Conservation (phyloP, 2,113 vertebrate species). For the Hydrochoerus hydrochaeris region DNA sequence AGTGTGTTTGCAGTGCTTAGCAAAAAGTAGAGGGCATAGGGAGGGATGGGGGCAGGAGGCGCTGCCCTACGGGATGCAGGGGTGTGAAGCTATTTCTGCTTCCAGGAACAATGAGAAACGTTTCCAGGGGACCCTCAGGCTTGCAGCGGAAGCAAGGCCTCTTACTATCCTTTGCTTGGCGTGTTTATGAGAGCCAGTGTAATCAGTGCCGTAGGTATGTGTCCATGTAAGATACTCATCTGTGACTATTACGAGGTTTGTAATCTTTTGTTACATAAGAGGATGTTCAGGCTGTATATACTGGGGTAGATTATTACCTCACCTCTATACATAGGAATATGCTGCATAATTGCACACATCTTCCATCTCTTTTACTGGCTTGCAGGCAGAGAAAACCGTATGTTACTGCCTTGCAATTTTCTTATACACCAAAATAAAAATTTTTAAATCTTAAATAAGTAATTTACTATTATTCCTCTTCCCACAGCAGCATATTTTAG, state of each 20-base stretch:
- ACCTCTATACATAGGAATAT: conserved; percentile 82
- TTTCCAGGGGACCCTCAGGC: conserved; percentile 28
- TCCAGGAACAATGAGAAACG: conserved; percentile 55
- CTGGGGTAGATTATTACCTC: conserved; percentile 76
- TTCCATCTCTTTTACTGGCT: conserved; percentile 84
- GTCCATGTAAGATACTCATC: conserved; percentile 80
- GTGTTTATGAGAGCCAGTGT: conserved; percentile 70
- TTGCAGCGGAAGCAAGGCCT: conserved; percentile 35
- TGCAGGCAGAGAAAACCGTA: conserved; percentile 81
- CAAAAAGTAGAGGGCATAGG: neutral
- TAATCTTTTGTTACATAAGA: conserved; percentile 88
- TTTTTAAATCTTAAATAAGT: conserved; percentile 66
- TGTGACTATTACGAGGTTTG: conserved; percentile 88
- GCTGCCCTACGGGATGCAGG: conserved; percentile 17
- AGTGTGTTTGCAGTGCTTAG: conserved; percentile 40
- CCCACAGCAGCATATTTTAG: conserved; percentile 81
- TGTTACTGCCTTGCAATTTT: conserved; percentile 85
- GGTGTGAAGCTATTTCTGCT: conserved; percentile 58
- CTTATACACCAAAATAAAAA: conserved; percentile 69
- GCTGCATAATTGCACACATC: conserved; percentile 84
- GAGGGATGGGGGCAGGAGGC: neutral
- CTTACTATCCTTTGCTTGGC: conserved; percentile 64
- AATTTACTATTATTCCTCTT: conserved; percentile 71
- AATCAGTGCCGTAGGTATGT: conserved; percentile 72
- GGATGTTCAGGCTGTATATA: conserved; percentile 85